Conservation (phyloP, 2,113 vertebrate species). For the Lonchura striata region DNA sequence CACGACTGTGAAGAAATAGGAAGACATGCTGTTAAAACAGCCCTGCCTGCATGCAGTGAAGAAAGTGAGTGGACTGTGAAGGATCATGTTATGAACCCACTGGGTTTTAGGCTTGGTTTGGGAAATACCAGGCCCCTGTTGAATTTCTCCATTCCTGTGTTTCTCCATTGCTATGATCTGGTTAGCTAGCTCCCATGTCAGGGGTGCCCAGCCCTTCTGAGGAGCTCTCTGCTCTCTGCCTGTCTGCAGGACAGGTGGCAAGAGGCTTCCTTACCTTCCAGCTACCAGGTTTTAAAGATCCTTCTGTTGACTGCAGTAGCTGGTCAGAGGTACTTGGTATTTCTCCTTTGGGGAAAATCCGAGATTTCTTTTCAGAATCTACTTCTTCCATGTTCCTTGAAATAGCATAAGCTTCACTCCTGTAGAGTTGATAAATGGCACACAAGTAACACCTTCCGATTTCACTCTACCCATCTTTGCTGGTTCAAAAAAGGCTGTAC, state of each 20-base stretch:
- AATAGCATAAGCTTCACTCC: constrained; percentile 75
- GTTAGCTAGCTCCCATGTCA: not conserved
- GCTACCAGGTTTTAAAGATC: not conserved
- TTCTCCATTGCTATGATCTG: not conserved
- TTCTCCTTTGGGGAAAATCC: constrained; percentile 60
- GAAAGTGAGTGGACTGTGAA: not conserved
- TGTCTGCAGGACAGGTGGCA: not conserved
- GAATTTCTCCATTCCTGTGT: not conserved
- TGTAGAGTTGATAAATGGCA: constrained; percentile 31
- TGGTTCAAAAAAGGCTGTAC: not conserved
- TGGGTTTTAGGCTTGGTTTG: not conserved
- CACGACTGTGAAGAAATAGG: not conserved
- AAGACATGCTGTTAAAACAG: not conserved
- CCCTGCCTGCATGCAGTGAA: not conserved
- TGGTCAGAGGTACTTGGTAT: not conserved
- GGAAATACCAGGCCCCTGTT: not conserved
- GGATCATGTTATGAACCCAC: not conserved
- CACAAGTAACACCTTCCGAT: not conserved
- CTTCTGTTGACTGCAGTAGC: not conserved
- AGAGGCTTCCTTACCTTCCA: constrained; percentile 30
- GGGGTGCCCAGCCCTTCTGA: not conserved
- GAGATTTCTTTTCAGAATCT: constrained; percentile 59
- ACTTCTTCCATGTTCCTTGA: constrained; percentile 78
- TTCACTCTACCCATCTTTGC: not conserved
- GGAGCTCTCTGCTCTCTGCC: not conserved